Evolutionary conservation across 2,797 vertebrate genomes (phyloP), one percentile per base, ranked within the genome.

Genomic region (Fistularia tabacaria): DNA sequence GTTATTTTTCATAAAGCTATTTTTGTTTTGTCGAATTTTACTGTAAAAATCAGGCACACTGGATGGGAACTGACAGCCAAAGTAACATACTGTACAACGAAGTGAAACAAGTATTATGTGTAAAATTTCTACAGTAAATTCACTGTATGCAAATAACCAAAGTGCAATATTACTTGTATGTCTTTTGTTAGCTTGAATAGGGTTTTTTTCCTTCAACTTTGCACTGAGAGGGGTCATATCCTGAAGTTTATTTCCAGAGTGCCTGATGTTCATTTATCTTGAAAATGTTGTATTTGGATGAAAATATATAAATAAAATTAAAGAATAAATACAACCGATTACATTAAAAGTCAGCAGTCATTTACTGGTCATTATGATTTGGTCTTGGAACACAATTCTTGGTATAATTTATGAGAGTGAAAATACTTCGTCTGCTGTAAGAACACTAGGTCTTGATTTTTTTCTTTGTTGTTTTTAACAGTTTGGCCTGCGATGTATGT

Each of bases 1-100:
- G 9, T 69, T 7, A 39, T 11, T 43, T 14, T 15, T 50, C 6
- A 51, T 58, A n/a, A 14, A 60, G 8, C 51, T 49, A 15, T 60
- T 44, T 14, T 58, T 49, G n/a, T 64, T 57, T 38, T 76, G 49
- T 73, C 63, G 57, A 68, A 43, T 71, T 79, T 88, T 85, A 90
- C 88, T 91, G 88, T 92, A 89, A 77, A 50, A 68, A 72, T 76
- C 65, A 68, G 57, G 69, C 79, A 90, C 91, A 92, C 90, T 91
- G 91, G 88, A 91, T 65, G 63, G 58, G 62, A 82, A 80, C 55
- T 71, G 80, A 81, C 67, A 46, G 73, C 85, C 83, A 87, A 87
- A 85, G 69, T 46, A 12, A 71, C 73, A 81, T 74, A 79, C 76
- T 82, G 69, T 84, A 70, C 48, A 77, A 57, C 73, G 56, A 74